phyloP scores from a whole-genome alignment of 2,888 invertebrate species.

The Himalopsyche tibetana region DNA sequence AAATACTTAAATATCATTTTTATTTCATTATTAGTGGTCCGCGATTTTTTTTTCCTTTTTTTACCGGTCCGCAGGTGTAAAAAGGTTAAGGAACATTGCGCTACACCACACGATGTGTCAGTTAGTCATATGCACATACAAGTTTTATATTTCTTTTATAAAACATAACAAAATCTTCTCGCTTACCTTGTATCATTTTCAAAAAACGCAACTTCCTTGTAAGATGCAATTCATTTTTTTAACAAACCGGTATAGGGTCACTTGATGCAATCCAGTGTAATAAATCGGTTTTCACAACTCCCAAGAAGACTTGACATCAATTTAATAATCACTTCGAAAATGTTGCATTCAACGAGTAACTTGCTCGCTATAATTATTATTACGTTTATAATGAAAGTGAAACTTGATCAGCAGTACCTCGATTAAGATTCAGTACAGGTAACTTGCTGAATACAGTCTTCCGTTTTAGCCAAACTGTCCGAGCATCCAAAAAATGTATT shows the following conservation, averaged over 20 bases:
- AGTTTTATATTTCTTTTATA: no score
- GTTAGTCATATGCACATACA: no score
- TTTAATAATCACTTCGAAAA: not conserved
- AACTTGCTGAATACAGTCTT: conserved; percentile 26
- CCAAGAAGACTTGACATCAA: not conserved
- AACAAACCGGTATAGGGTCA: conserved; percentile 3
- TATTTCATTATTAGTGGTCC: no score
- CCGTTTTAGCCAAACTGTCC: not conserved
- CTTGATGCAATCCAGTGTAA: not conserved
- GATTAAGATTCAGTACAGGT: conserved; percentile 24
- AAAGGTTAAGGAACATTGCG: no score
- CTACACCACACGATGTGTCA: no score
- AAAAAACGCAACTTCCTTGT: not conserved
- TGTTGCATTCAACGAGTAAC: not conserved
- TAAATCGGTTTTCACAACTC: not conserved
- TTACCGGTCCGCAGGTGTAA: no score
- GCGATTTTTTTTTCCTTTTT: no score
- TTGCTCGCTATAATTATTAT: conserved; percentile 14
- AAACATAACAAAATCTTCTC: no score
- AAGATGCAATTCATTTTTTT: not conserved
- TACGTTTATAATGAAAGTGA: conserved; percentile 38
- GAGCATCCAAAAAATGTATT: not conserved
- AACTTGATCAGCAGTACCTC: not conserved
- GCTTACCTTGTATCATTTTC: no score
- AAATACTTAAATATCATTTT: no score